These are phyloP conservation scores for Porites australiensis DNA, from an alignment of 64 coral and sea anemone species.

Conservation along the genomic window DNA sequence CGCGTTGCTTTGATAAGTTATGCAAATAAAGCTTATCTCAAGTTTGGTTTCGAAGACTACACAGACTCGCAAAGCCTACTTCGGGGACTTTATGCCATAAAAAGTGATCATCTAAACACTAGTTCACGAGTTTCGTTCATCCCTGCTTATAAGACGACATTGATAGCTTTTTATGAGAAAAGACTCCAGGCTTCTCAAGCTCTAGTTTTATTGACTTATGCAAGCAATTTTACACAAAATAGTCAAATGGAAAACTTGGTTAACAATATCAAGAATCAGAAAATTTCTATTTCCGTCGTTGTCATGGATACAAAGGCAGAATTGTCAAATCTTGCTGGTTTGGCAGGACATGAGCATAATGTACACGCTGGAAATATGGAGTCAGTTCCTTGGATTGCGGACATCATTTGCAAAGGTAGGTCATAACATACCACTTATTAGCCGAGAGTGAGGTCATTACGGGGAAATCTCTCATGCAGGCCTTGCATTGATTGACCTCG, in stretches of 20 bases:
- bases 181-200: not conserved
- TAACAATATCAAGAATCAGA: not conserved
- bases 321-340: not conserved
- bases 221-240: not conserved
- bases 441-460: too few species aligned
- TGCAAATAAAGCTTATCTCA: not conserved
- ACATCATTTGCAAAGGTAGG: slow-evolving; percentile 12
- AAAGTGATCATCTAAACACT: not conserved
- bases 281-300: slow-evolving; percentile 16
- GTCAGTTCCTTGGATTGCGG: slow-evolving; percentile 8
- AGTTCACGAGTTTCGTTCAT: not conserved
- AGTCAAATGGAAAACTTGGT: not conserved
- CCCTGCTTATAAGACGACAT: not conserved
- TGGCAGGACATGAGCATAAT: not conserved
- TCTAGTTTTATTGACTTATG: not conserved
- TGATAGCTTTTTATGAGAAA: slow-evolving; percentile 6
- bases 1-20: not conserved
- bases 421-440: not conserved
- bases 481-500: too few species aligned
- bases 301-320: not conserved
- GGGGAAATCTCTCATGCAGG: too few species aligned
- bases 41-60: slow-evolving; percentile 1
- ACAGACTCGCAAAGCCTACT: not conserved
- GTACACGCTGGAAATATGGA: not conserved
- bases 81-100: not conserved